These are phyloP conservation scores for Eudiplozoon nipponicum DNA, from an alignment of 2,888 invertebrate genomes.

Conservation along the genomic window DNA sequence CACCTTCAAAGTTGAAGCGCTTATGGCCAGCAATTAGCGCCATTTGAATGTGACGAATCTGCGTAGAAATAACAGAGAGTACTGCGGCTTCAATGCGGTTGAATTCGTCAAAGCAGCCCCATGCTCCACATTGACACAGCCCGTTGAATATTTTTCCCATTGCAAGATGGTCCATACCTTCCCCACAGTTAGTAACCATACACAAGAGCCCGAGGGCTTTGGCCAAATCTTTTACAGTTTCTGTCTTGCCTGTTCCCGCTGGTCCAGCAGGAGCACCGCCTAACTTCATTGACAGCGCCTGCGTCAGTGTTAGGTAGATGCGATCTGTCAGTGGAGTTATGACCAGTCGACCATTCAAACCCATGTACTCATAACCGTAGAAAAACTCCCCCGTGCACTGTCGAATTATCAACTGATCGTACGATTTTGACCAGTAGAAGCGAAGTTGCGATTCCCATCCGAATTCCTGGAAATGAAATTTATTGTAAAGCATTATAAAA, in stretches of 20 bases:
- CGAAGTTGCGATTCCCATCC: slow-evolving; percentile 69
- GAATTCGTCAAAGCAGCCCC: slow-evolving; percentile 83
- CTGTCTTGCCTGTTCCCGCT: slow-evolving; percentile 47
- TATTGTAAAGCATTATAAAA: too few relatives aligned
- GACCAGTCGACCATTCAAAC: slow-evolving; percentile 54
- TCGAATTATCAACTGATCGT: slow-evolving; percentile 45
- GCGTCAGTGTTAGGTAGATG: slow-evolving; percentile 62
- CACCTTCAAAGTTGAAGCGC: slow-evolving; percentile 49
- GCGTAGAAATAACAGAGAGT: slow-evolving; percentile 60
- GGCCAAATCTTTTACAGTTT: slow-evolving; percentile 60
- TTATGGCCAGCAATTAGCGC: slow-evolving; percentile 43
- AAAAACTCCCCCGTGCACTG: slow-evolving; percentile 53
- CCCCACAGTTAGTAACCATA: slow-evolving; percentile 47
- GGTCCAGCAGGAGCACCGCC: slow-evolving; percentile 51
- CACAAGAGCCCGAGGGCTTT: slow-evolving; percentile 38
- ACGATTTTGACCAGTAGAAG: slow-evolving; percentile 54
- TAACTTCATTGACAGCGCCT: slow-evolving; percentile 57
- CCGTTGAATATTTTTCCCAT: slow-evolving; percentile 34
- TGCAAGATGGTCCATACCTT: slow-evolving; percentile 51
- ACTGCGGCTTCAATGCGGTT: slow-evolving; percentile 66
- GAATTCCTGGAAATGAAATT: too few relatives aligned
- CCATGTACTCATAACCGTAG: slow-evolving; percentile 80
- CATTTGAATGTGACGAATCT: slow-evolving; percentile 53
- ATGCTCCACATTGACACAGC: slow-evolving; percentile 53
- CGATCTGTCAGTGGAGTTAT: slow-evolving; percentile 65